Evolutionary conservation across 1,140 invertebrate genomes (phyloP), one percentile per base, ranked within the genome.

Genomic region (Dinoponera quadriceps): DNA sequence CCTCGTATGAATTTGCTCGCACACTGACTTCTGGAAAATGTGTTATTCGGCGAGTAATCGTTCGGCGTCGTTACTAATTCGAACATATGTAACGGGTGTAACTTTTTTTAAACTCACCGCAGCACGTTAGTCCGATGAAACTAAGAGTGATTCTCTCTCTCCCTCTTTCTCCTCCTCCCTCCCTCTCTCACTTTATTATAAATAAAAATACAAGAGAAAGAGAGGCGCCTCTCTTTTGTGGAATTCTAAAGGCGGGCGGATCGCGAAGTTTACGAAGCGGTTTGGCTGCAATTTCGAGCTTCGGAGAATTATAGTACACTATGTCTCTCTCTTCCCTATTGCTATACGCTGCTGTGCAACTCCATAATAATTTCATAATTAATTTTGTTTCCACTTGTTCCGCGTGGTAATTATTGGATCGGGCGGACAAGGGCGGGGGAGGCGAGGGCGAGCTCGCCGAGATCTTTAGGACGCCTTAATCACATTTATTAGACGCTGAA

Each of bases 391-490:
- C 65, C 38, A 27, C 65, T 78, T 78, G 63, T 78, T 78, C 75
- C 55, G 69, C 49, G 48, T 51, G 57, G 65, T 71, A 80, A 80
- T 80, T 80, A 80, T 80, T 57, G 65, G 65, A 80, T 80, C 65
- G 75, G 25, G 51, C 22, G 18, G 18, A 54, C 63, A n/a, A n/a
- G n/a, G n/a, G n/a, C n/a, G n/a, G n/a, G n/a, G n/a, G n/a, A n/a
- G n/a, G n/a, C n/a, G n/a, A n/a, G 63, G 74, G 51, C 38, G 38
- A 66, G 59, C 33, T 71, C 65, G 63, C 29, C 51, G 65, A 71
- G 75, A 80, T 80, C 75, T 80, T 80, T 71, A 69, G 65, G 65
- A 71, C 22, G 75, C 75, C 65, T 80, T 80, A 80, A 80, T 80
- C 75, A 57, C 75, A 59, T 80, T 80, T 80, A 80, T 80, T 80